Evolutionary conservation across 2,113 vertebrate genomes (phyloP).

Genomic region (Coryphaenoides rupestris): DNA sequence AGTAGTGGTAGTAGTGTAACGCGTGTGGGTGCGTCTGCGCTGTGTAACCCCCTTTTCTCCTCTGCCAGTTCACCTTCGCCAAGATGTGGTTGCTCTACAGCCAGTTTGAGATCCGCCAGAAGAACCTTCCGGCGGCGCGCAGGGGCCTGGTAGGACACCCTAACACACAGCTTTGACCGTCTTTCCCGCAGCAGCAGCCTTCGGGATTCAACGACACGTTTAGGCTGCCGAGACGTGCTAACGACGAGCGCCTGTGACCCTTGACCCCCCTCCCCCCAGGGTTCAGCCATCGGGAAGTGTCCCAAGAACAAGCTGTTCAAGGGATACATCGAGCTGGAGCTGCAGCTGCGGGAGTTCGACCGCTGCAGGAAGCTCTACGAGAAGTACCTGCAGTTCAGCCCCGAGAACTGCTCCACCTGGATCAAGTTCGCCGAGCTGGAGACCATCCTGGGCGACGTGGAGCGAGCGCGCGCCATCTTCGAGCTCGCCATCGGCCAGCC

Average conservation of each 20-base stretch:
- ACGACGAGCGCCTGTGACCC: no score
- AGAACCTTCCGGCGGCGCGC: constrained; percentile 87
- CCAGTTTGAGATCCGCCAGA: constrained; percentile 96
- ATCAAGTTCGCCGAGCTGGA: constrained; percentile 97
- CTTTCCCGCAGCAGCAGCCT: no score
- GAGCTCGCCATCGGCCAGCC: constrained; percentile 94
- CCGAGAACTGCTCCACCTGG: constrained; percentile 97
- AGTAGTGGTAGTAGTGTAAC: no score
- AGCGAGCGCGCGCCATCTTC: constrained; percentile 89
- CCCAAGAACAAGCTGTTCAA: constrained; percentile 98
- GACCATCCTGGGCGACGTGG: constrained; percentile 89
- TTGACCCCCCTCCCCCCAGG: constrained; percentile 64
- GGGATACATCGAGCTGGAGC: constrained; percentile 94
- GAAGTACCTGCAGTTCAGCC: constrained; percentile 93
- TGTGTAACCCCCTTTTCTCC: constrained; percentile 16
- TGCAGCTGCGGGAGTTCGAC: constrained; percentile 94
- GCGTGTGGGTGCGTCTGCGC: background rate
- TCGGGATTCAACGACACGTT: no score
- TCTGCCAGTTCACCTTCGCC: constrained; percentile 90
- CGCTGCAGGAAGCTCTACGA: constrained; percentile 96
- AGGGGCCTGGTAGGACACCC: constrained; percentile 82
- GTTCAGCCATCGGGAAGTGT: constrained; percentile 89
- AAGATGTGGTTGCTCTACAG: constrained; percentile 95
- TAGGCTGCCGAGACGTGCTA: no score
- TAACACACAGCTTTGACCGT: no score